phyloP scores from a whole-genome alignment of 2,113 vertebrate species.

The Brachyhypopomus occidentalis region DNA sequence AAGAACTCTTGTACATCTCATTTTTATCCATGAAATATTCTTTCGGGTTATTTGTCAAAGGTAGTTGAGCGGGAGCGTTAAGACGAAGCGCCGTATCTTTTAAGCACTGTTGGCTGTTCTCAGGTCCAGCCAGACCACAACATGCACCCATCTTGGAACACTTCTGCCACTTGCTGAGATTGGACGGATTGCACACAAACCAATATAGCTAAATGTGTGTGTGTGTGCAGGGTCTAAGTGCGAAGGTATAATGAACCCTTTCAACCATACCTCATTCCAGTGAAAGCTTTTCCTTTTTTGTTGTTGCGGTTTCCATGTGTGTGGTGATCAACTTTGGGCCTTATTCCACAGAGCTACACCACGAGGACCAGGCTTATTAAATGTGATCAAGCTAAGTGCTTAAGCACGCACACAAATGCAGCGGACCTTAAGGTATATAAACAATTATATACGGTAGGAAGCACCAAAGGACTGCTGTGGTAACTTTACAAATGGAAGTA shows the following conservation, averaged over 20 bases:
- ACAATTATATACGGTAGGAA: too few relatives aligned
- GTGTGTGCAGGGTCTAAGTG: constrained; percentile 3
- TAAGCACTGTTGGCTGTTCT: neutral
- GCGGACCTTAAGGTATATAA: neutral
- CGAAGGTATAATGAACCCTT: constrained; percentile 37
- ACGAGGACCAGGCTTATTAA: too few relatives aligned
- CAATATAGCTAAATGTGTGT: neutral
- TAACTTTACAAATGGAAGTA: neutral
- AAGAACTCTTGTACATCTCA: constrained; percentile 8
- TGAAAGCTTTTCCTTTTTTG: constrained; percentile 22
- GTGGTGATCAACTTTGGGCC: neutral
- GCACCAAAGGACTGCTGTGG: neutral
- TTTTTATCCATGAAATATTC: constrained; percentile 13
- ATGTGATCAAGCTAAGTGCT: neutral
- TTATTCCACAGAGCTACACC: neutral
- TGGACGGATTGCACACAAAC: neutral
- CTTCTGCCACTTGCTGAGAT: neutral
- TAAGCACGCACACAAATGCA: neutral
- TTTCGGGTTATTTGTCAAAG: neutral
- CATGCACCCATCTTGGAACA: neutral
- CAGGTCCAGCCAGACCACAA: neutral
- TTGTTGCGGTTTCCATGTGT: neutral
- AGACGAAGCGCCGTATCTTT: neutral
- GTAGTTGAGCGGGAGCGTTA: neutral
- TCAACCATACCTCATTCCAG: constrained; percentile 52